Evolutionary conservation across 2,113 vertebrate species (phyloP), one percentile per base, ranked within the genome.

Genomic region (Myotis lucifugus): DNA sequence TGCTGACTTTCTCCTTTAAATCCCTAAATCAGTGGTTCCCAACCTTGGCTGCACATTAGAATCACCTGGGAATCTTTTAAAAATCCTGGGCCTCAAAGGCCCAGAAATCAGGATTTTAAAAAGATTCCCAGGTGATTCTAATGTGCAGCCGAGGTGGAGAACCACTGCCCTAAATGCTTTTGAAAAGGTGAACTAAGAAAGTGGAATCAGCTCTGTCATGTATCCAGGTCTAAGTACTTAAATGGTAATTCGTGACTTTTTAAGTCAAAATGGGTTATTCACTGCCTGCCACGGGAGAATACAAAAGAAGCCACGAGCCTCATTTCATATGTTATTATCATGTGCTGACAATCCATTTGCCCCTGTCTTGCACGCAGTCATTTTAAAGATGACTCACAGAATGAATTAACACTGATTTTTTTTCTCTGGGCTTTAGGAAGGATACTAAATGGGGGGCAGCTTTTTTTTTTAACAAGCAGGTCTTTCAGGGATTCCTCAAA

Each of bases 401-500:
- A 92, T 48, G 78, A 73, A n/a, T 40, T 84, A 42, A 56, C 66
- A 19, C 14, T 67, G 85, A 93, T 97, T 61, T 85, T 97, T 52
- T 1, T 0, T 6, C 27, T 7, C 64, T 15, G 14, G 29, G 74
- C 32, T 64, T 93, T 48, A 54, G 79, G 8, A 93, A 91, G 74
- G 48, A 79, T 90, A 72, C 59, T 91, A 21, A 79, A 83, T 6
- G 54, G 32, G 52, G 72, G 32, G 27, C 10, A 32, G 25, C 5
- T 56, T 0, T 27, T 27, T 25, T 25, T 54, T 0, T 14, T 15
- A 67, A 25, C 52, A 32, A 48, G 34, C 23, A 37, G 77, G 23
- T 76, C 78, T 97, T 91, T 86, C 52, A 46, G 8, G 14, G 66
- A 96, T 61, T 97, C 89, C 96, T 66, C 82, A 66, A 85, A 97